A percentile compares a stretch with the other conserved stretches of the same genome.
Conservation (phyloP, 2,797 vertebrate genomes). For the Hydrophis major region DNA sequence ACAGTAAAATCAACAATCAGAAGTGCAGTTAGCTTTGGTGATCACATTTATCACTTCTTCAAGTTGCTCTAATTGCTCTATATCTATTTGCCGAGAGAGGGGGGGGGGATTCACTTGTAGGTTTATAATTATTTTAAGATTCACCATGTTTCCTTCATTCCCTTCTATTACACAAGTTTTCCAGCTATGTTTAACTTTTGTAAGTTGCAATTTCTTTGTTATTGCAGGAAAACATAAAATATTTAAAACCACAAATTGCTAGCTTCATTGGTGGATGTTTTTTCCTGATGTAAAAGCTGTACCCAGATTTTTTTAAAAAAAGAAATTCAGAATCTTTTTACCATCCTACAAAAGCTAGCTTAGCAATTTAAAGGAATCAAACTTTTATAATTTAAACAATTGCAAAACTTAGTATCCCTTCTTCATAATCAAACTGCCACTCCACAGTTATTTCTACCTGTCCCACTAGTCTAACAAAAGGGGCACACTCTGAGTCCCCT, state of each 20-base stretch:
- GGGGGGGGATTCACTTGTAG: background rate
- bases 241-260: slow-evolving; percentile 42
- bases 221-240: background rate
- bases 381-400: slow-evolving; percentile 16
- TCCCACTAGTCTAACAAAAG: too few relatives aligned
- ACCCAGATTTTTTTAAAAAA: slow-evolving; percentile 19
- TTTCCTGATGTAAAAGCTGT: slow-evolving; percentile 34
- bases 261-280: slow-evolving; percentile 28
- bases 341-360: slow-evolving; percentile 32
- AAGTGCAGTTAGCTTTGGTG: background rate
- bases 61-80: background rate
- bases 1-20: background rate
- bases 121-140: slow-evolving; percentile 19
- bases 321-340: slow-evolving; percentile 29
- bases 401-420: background rate
- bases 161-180: slow-evolving; percentile 25
- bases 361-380: background rate
- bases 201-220: slow-evolving; percentile 43
- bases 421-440: background rate
- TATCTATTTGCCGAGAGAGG: background rate
- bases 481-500: background rate
- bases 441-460: background rate
- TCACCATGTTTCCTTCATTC: background rate
- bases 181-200: slow-evolving; percentile 34
- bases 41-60: fast-evolving